These are phyloP conservation scores for Petrocephalus sullivani DNA, from an alignment of 2,797 vertebrate species.

Conservation along the genomic window DNA sequence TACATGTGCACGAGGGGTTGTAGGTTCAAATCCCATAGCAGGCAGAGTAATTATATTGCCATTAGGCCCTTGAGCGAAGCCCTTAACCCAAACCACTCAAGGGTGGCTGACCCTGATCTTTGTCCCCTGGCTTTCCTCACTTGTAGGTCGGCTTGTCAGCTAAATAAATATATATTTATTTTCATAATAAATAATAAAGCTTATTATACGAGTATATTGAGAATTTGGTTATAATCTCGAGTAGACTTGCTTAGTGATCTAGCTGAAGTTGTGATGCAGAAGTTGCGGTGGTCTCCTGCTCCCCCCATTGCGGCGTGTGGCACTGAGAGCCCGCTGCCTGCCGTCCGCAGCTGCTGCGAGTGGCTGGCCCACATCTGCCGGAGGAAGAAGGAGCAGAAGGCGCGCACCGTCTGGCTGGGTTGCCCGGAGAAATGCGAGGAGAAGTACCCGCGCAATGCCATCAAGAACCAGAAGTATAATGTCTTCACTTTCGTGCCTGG, in stretches of 20 bases:
- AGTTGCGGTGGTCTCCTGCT: background rate
- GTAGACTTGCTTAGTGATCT: background rate
- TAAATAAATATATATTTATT: background rate
- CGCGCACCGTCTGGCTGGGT: slow-evolving; percentile 82
- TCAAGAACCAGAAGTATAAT: slow-evolving; percentile 99
- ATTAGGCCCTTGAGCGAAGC: background rate
- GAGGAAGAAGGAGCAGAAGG: slow-evolving; percentile 82
- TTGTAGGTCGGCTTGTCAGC: background rate
- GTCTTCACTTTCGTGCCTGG: slow-evolving; percentile 94
- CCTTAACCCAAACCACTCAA: background rate
- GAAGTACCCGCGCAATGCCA: slow-evolving; percentile 89
- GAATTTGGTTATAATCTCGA: background rate
- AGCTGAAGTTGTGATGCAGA: background rate
- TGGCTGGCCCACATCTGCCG: slow-evolving; percentile 76
- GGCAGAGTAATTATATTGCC: background rate
- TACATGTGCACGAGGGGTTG: background rate
- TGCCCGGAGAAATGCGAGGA: slow-evolving; percentile 95
- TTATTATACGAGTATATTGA: background rate
- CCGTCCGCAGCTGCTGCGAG: slow-evolving; percentile 76
- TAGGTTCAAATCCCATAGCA: background rate
- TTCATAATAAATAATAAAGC: background rate
- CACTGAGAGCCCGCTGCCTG: background rate
- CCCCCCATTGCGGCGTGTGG: background rate
- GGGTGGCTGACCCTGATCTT: background rate
- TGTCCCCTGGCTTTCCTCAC: background rate